Evolutionary conservation across 2,113 vertebrate genomes (phyloP).

Genomic region (Alligator sinensis): DNA sequence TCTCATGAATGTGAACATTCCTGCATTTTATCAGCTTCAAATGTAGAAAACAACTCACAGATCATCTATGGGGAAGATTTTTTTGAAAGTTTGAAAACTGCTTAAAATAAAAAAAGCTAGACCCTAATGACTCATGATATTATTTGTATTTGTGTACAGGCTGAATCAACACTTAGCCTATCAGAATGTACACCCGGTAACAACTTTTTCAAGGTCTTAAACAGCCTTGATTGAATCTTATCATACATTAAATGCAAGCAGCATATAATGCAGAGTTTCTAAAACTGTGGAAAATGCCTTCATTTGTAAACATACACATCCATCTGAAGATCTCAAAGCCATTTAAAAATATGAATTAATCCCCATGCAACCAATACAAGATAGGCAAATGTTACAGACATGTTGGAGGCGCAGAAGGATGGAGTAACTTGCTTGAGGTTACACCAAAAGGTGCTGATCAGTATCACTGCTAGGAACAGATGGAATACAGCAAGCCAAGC

Average conservation of each 20-base stretch:
- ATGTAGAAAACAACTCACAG: slow-evolving; percentile 71
- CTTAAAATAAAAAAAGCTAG: slow-evolving; percentile 73
- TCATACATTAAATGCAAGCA: slow-evolving; percentile 32
- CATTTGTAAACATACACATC: slow-evolving; percentile 48
- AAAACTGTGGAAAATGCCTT: slow-evolving; percentile 44
- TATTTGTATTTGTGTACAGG: slow-evolving; percentile 65
- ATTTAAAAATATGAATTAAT: not conserved
- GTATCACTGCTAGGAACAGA: not conserved
- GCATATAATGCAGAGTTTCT: slow-evolving; percentile 44
- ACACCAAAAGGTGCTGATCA: rapidly evolving
- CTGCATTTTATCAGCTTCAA: slow-evolving; percentile 77
- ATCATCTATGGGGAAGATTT: slow-evolving; percentile 75
- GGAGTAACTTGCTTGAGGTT: not conserved
- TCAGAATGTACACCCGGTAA: slow-evolving; percentile 51
- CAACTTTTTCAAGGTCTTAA: slow-evolving; percentile 75
- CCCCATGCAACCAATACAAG: not conserved
- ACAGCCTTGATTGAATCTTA: slow-evolving; percentile 58
- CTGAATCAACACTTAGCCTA: slow-evolving; percentile 72
- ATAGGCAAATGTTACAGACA: not conserved
- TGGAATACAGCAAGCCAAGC: not conserved
- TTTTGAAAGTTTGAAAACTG: slow-evolving; percentile 79
- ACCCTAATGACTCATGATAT: slow-evolving; percentile 76
- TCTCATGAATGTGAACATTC: slow-evolving; percentile 84
- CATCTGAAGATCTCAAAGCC: slow-evolving; percentile 24
- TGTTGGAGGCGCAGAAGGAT: not conserved